A percentile compares a stretch with the other conserved stretches of the same genome.
Evolutionary conservation across 2,888 invertebrate genomes (phyloP).

Genomic region (Ligdia adustata): DNA sequence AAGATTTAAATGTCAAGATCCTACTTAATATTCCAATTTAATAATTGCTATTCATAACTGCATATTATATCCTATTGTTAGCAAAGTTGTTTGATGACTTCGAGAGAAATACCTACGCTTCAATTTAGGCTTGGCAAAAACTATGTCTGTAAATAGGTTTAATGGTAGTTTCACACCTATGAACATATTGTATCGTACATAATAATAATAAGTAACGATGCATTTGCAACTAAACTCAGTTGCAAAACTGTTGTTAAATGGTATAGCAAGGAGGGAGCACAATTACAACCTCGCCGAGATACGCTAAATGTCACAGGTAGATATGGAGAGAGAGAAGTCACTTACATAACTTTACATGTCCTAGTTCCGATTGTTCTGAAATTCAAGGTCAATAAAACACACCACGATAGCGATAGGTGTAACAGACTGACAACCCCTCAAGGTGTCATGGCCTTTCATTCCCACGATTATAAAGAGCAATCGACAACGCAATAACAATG

Average conservation of each 20-base stretch:
- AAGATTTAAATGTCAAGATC: slow-evolving; percentile 33
- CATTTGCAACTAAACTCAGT: slow-evolving; percentile 44
- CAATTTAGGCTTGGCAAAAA: slow-evolving; percentile 7
- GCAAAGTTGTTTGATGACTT: slow-evolving; percentile 13
- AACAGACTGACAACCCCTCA: slow-evolving; percentile 46
- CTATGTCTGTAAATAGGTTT: neutral
- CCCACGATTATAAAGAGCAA: slow-evolving; percentile 42
- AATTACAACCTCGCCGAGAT: slow-evolving; percentile 54
- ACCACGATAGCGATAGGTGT: slow-evolving; percentile 29
- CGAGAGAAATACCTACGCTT: slow-evolving; percentile 6
- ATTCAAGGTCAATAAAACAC: slow-evolving; percentile 61
- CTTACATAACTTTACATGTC: slow-evolving; percentile 65
- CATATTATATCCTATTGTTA: slow-evolving; percentile 19
- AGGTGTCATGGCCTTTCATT: slow-evolving; percentile 44
- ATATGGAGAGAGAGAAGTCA: slow-evolving; percentile 40
- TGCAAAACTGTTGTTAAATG: slow-evolving; percentile 55
- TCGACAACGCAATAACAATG: slow-evolving; percentile 29
- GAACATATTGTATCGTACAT: no score
- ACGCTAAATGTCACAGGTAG: slow-evolving; percentile 65
- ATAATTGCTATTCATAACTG: slow-evolving; percentile 11
- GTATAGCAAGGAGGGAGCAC: slow-evolving; percentile 57
- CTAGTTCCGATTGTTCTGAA: slow-evolving; percentile 62
- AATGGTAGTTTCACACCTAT: no score
- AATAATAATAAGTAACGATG: slow-evolving; percentile 44
- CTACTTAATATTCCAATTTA: slow-evolving; percentile 15